Conservation (phyloP, 2,888 invertebrate genomes). For the Stenodera caucasica region DNA sequence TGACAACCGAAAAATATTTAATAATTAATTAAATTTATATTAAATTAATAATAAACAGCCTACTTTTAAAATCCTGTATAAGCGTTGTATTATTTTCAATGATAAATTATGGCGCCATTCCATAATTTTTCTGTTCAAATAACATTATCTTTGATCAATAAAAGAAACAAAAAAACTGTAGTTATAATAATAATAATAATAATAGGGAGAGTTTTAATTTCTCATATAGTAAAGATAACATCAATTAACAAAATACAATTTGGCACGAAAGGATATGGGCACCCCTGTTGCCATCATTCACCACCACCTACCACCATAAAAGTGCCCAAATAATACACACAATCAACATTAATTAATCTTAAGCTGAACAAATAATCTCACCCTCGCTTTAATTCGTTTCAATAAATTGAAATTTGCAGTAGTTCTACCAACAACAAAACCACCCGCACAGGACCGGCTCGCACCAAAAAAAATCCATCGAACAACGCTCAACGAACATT, state of each 20-base stretch:
- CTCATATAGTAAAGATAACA: no score
- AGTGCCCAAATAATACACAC: not conserved
- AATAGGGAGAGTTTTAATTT: no score
- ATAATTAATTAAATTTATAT: no score
- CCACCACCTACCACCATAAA: slow-evolving; percentile 4
- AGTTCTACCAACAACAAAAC: slow-evolving; percentile 38
- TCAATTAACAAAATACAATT: not conserved
- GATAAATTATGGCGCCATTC: slow-evolving; percentile 5
- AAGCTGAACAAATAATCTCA: slow-evolving; percentile 29
- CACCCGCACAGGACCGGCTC: slow-evolving; percentile 39
- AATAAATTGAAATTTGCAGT: slow-evolving; percentile 33
- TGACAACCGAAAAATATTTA: not conserved
- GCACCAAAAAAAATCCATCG: no score
- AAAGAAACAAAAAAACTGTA: not conserved
- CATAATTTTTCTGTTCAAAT: not conserved
- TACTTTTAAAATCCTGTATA: not conserved
- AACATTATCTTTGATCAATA: no score
- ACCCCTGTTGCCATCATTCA: not conserved
- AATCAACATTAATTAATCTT: slow-evolving; percentile 1
- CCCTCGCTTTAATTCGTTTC: slow-evolving; percentile 21
- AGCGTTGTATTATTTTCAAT: not conserved
- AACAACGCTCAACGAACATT: no score
- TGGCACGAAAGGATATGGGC: not conserved
- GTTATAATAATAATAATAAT: not conserved
- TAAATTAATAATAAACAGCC: not conserved